These are phyloP conservation scores for Gadus macrocephalus DNA, from an alignment of 2,113 vertebrate genomes.

Conservation along the genomic window DNA sequence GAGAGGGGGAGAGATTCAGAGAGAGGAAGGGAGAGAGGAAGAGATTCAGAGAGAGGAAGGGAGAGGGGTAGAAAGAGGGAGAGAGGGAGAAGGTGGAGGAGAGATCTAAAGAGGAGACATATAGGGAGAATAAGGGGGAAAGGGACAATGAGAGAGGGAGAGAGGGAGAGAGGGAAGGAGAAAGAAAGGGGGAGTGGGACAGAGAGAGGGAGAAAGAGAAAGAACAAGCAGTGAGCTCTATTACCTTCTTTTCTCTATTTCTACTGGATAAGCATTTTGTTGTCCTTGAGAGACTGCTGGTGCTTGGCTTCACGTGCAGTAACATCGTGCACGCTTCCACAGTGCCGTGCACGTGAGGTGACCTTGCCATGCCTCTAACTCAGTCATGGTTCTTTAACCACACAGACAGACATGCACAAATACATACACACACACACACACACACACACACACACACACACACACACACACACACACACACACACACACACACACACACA, in stretches of 20 bases:
- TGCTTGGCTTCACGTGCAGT: constrained; percentile 61
- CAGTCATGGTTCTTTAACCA: constrained; percentile 51
- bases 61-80: no score
- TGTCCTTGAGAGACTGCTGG: constrained; percentile 70
- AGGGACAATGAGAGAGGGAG: no score
- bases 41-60: no score
- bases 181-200: no score
- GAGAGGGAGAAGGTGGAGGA: no score
- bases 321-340: constrained; percentile 52
- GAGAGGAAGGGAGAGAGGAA: no score
- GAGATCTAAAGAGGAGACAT: no score
- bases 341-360: constrained; percentile 61
- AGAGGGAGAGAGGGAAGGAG: no score
- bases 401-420: constrained; percentile 18
- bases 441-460: constrained; percentile 9
- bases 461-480: not conserved
- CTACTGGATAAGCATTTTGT: constrained; percentile 69
- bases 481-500: constrained; percentile 6
- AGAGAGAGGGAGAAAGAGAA: not conserved
- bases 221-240: constrained; percentile 41
- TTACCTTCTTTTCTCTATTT: constrained; percentile 43
- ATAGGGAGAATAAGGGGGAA: no score
- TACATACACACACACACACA: constrained; percentile 5
- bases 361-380: constrained; percentile 64
- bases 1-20: no score